phyloP scores from a whole-genome alignment of 2,888 invertebrate species.

The Neocrepidodera transversa region DNA sequence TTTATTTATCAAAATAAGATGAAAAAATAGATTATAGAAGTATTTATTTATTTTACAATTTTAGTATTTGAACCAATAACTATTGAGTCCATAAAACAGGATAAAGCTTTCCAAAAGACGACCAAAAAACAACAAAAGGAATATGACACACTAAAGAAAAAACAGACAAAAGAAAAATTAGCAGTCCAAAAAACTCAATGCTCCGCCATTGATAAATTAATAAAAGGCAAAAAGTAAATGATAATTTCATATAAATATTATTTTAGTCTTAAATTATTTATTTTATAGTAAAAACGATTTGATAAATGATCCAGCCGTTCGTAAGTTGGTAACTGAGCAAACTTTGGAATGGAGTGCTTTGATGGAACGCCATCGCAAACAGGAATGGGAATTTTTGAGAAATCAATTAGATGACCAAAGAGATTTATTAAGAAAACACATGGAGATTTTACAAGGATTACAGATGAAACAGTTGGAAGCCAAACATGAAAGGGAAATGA shows the following conservation, averaged over 20 bases:
- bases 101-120: slow-evolving; percentile 92
- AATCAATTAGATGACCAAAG: slow-evolving; percentile 86
- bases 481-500: slow-evolving; percentile 93
- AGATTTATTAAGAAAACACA: slow-evolving; percentile 72
- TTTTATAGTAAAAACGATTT: slow-evolving; percentile 78
- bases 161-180: slow-evolving; percentile 91
- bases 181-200: slow-evolving; percentile 92
- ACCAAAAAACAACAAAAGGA: slow-evolving; percentile 97
- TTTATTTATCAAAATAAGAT: too few species aligned
- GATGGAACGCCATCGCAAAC: slow-evolving; percentile 81
- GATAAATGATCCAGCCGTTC: slow-evolving; percentile 77
- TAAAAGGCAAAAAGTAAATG: slow-evolving; percentile 89
- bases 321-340: slow-evolving; percentile 88
- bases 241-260: background rate
- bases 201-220: slow-evolving; percentile 88
- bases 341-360: slow-evolving; percentile 94
- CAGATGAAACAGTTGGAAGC: slow-evolving; percentile 91
- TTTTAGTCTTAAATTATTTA: slow-evolving; percentile 5
- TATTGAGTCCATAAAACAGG: slow-evolving; percentile 82
- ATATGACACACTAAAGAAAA: slow-evolving; percentile 87
- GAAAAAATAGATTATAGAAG: too few species aligned
- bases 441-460: slow-evolving; percentile 80
- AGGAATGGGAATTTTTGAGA: slow-evolving; percentile 83
- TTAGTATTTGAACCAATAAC: slow-evolving; percentile 91
- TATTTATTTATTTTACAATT: slow-evolving; percentile 7